These are phyloP conservation scores for Ceratotherium simum DNA, from an alignment of 2,113 vertebrate species.

Conservation along the genomic window DNA sequence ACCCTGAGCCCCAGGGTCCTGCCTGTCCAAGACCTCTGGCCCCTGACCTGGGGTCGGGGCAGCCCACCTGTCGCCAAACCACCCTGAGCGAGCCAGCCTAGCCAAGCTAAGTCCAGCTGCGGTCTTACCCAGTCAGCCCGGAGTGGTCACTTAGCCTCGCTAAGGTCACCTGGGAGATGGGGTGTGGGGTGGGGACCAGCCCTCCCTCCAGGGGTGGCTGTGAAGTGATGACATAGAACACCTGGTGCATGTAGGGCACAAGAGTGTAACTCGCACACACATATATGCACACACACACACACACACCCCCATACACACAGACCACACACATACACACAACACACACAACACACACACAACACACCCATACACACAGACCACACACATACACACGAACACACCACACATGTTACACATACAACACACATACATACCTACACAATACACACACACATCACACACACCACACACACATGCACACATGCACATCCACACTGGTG, in stretches of 20 bases:
- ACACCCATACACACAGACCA: background rate
- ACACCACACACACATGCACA: background rate
- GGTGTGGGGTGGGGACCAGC: no score
- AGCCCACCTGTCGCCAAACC: no score
- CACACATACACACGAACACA: background rate
- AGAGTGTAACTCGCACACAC: background rate
- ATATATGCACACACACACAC: no score
- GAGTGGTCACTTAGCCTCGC: background rate
- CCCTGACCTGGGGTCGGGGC: background rate
- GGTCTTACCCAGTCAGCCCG: background rate
- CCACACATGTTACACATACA: background rate
- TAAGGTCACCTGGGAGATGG: background rate
- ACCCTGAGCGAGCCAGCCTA: rapidly evolving
- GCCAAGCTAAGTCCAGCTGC: background rate
- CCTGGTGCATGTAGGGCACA: rapidly evolving
- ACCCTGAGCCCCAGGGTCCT: background rate
- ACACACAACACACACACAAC: background rate
- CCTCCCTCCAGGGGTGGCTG: background rate
- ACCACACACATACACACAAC: no score
- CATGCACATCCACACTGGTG: background rate
- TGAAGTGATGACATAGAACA: background rate
- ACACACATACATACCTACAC: background rate
- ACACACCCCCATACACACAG: background rate
- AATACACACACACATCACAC: background rate
- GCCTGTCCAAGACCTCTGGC: background rate